Evolutionary conservation across 2,888 invertebrate species (phyloP).

Genomic region (Rhagium mordax): DNA sequence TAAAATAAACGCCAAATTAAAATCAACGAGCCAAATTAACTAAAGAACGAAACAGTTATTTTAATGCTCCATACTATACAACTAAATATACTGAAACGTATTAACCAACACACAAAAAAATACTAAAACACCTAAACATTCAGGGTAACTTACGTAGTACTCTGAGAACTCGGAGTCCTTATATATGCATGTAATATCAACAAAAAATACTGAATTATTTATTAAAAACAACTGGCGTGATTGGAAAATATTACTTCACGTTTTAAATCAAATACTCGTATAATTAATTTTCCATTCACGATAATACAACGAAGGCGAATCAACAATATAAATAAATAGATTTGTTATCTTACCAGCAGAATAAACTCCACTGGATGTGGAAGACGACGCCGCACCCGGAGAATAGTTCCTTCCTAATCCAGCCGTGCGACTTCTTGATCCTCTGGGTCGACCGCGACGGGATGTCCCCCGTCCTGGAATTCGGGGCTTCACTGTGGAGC

Average conservation of each 20-base stretch:
- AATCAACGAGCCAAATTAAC: no score
- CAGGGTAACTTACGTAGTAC: conserved; percentile 10
- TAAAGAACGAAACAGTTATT: no score
- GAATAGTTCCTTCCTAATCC: conserved; percentile 64
- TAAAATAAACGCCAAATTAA: no score
- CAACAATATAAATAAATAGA: no score
- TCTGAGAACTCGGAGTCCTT: conserved; percentile 21
- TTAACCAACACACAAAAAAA: not conserved
- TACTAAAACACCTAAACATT: not conserved
- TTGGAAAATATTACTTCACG: not conserved
- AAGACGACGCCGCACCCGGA: conserved; percentile 28
- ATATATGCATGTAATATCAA: conserved; percentile 13
- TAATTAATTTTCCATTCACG: not conserved
- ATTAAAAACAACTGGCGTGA: not conserved
- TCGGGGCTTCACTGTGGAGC: conserved; percentile 68
- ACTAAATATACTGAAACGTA: no score
- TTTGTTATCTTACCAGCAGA: conserved; percentile 49
- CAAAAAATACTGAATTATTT: conserved; percentile 2
- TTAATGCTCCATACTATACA: no score
- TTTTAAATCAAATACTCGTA: not conserved
- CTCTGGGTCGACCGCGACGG: conserved; percentile 83
- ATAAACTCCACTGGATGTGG: conserved; percentile 43
- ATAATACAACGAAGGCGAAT: no score
- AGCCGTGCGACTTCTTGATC: conserved; percentile 72
- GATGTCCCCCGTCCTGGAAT: conserved; percentile 73